phyloP scores from a whole-genome alignment of 2,113 vertebrate genomes.

The Seriola aureovittata region DNA sequence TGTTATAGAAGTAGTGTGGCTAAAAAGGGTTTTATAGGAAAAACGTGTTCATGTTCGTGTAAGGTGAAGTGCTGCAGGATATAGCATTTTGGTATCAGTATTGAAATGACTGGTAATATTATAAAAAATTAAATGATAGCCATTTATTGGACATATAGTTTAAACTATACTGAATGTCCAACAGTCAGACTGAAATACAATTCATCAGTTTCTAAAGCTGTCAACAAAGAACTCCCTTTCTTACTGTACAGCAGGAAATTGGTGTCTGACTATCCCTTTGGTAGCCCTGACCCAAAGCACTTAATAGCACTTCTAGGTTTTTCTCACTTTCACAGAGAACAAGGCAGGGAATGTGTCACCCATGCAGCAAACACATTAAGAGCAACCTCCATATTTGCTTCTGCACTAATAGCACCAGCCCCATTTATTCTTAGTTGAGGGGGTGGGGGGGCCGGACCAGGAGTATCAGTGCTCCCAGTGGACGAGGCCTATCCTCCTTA shows the following conservation, averaged over 20 bases:
- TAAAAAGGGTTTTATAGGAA: too few species aligned
- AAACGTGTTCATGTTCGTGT: too few species aligned
- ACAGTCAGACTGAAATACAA: neutral
- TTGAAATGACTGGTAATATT: neutral
- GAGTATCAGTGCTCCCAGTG: conserved; percentile 45
- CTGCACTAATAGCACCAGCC: conserved; percentile 49
- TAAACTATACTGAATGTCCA: neutral
- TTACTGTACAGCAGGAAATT: neutral
- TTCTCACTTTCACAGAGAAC: conserved; percentile 45
- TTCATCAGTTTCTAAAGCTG: neutral
- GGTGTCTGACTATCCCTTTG: conserved; percentile 33
- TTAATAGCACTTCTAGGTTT: conserved; percentile 41
- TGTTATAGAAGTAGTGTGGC: too few species aligned
- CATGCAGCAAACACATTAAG: conserved; percentile 54
- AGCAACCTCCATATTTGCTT: conserved; percentile 57
- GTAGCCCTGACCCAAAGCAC: conserved; percentile 3
- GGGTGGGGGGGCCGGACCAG: conserved; percentile 8
- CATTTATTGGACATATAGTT: neutral
- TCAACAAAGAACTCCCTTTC: neutral
- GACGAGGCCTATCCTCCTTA: conserved; percentile 52
- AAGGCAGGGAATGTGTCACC: conserved; percentile 43
- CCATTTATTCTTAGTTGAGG: conserved; percentile 54
- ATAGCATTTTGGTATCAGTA: neutral
- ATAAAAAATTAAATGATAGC: neutral
- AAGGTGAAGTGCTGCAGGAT: neutral